phyloP scores from a whole-genome alignment of 2,888 invertebrate species.

The Caenorhabditis afra region DNA sequence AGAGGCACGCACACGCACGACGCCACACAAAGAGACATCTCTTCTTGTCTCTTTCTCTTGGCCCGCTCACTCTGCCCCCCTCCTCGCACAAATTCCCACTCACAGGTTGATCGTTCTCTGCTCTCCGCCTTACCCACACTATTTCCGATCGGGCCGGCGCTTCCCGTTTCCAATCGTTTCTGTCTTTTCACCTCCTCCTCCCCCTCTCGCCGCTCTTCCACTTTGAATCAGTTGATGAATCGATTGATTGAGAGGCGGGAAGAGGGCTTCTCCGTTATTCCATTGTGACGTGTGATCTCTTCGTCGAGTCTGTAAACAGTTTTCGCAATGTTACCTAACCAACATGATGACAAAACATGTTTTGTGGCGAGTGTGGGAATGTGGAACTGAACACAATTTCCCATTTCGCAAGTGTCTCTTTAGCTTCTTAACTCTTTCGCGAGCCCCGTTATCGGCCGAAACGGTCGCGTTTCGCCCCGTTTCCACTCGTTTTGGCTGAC shows the following conservation, averaged over 20 bases:
- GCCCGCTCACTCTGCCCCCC: slow-evolving; percentile 1
- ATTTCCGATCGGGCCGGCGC: slow-evolving; percentile 5
- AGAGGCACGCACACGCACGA: slow-evolving; percentile 18
- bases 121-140: slow-evolving; percentile 25
- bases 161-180: slow-evolving; percentile 25
- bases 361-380: too few species aligned
- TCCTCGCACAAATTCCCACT: slow-evolving; percentile 29
- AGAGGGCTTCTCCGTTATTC: neutral
- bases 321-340: slow-evolving; percentile 45
- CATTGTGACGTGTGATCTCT: neutral
- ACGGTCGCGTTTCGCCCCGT: slow-evolving; percentile 8
- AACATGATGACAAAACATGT: slow-evolving; percentile 40
- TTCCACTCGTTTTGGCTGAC: neutral
- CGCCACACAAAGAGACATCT: slow-evolving; percentile 30
- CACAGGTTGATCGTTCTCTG: slow-evolving; percentile 55
- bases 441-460: too few species aligned
- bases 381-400: slow-evolving; percentile 21
- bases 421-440: neutral
- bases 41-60: slow-evolving; percentile 14
- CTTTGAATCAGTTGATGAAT: slow-evolving; percentile 29
- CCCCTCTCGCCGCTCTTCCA: slow-evolving; percentile 15
- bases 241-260: neutral
- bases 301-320: neutral
- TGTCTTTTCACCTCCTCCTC: slow-evolving; percentile 22
- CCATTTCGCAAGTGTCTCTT: slow-evolving; percentile 9